These are phyloP conservation scores for Acanthisitta chloris DNA, from an alignment of 2,113 vertebrate species.

Conservation along the genomic window DNA sequence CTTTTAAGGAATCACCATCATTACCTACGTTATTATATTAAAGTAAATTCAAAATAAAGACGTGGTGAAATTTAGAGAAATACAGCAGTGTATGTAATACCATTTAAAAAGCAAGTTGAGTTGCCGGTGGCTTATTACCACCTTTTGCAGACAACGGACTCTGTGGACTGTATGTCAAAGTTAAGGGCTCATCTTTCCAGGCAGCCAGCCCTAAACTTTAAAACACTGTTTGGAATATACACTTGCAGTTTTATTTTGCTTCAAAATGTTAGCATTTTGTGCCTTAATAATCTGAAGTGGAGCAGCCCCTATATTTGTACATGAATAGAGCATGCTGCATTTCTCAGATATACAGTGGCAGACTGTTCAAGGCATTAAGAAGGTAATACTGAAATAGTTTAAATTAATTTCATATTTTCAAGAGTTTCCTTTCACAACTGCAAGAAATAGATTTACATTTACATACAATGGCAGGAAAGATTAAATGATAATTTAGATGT, in stretches of 20 bases:
- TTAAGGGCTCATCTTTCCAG: background rate
- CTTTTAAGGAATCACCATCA: background rate
- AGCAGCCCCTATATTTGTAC: background rate
- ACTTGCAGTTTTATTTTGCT: background rate
- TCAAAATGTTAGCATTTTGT: background rate
- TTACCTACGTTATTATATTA: background rate
- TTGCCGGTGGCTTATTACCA: background rate
- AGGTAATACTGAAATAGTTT: background rate
- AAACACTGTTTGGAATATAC: background rate
- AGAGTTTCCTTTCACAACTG: background rate
- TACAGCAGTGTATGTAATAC: too few relatives aligned
- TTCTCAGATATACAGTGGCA: background rate
- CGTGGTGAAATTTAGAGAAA: background rate
- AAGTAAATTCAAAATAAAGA: background rate
- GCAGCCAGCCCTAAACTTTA: background rate
- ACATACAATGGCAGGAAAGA: background rate
- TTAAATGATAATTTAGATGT: constrained; percentile 14
- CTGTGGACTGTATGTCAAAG: background rate
- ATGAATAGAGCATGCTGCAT: background rate
- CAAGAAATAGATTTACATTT: background rate
- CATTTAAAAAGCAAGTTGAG: background rate
- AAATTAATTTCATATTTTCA: background rate
- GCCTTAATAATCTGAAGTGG: background rate
- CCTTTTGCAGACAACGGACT: background rate
- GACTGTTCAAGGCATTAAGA: background rate